Percentiles rank a stretch among this genome's conserved stretches.
Conservation (phyloP, 2,113 vertebrate genomes). For the Lepidothrix coronata region DNA sequence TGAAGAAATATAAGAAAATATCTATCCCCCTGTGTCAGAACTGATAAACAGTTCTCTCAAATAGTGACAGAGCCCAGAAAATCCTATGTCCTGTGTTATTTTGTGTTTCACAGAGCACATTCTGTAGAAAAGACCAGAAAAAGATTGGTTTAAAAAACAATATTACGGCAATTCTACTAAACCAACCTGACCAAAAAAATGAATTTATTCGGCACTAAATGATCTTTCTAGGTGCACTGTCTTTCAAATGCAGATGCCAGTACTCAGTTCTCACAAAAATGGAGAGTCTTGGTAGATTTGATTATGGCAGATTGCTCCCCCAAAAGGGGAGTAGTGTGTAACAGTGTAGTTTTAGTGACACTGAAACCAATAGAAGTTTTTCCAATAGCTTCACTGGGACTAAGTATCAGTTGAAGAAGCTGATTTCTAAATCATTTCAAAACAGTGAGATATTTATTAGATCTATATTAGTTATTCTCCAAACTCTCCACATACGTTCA, state of each 20-base stretch:
- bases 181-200: background rate
- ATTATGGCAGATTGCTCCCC: background rate
- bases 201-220: background rate
- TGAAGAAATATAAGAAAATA: conserved; percentile 40
- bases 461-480: background rate
- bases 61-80: conserved; percentile 61
- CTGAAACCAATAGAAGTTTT: background rate
- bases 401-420: background rate
- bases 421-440: background rate
- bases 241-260: background rate
- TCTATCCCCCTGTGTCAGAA: conserved; percentile 14
- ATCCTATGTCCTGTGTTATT: background rate
- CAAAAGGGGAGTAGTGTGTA: background rate
- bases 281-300: background rate
- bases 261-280: background rate
- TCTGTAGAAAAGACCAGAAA: conserved; percentile 31
- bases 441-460: background rate
- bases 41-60: conserved; percentile 45
- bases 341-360: background rate
- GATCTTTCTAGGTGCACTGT: background rate
- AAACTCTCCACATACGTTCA: background rate
- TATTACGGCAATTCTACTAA: background rate
- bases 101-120: conserved; percentile 31
- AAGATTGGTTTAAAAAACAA: background rate
- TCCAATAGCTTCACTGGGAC: background rate